A percentile compares a stretch with the other conserved stretches of the same genome.
Evolutionary conservation across 2,888 invertebrate species (phyloP).

Genomic region (Nebria salina): DNA sequence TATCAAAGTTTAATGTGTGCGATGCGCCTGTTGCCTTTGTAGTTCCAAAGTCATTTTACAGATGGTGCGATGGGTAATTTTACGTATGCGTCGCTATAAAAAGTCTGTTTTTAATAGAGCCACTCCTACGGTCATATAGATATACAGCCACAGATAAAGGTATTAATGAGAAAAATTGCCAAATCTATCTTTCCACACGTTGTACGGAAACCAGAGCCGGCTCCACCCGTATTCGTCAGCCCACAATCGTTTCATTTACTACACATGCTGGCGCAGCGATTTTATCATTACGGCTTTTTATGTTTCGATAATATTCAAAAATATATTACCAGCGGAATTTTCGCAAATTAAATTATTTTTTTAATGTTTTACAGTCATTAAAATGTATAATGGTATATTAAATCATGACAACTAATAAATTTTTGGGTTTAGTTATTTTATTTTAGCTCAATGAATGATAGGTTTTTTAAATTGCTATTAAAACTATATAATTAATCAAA

Average conservation of each 20-base stretch:
- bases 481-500: not conserved
- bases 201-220: slow-evolving; percentile 12
- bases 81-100: slow-evolving; percentile 9
- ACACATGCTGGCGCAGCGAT: not conserved
- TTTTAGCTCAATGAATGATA: not conserved
- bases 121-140: slow-evolving; percentile 21
- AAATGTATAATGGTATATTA: not conserved
- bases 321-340: not conserved
- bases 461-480: not conserved
- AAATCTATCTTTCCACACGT: slow-evolving; percentile 19
- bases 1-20: not conserved
- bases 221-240: slow-evolving; percentile 4
- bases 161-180: slow-evolving; percentile 21
- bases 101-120: slow-evolving; percentile 15
- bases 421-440: not conserved
- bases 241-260: not conserved
- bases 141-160: slow-evolving; percentile 18
- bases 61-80: slow-evolving; percentile 13
- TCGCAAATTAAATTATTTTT: not conserved
- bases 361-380: not conserved
- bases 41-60: not conserved
- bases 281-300: not conserved
- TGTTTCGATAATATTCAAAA: not conserved
- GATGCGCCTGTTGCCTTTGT: not conserved
- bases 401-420: slow-evolving; percentile 1